phyloP scores from a whole-genome alignment of 2,888 invertebrate genomes.

The Erynnis tages region DNA sequence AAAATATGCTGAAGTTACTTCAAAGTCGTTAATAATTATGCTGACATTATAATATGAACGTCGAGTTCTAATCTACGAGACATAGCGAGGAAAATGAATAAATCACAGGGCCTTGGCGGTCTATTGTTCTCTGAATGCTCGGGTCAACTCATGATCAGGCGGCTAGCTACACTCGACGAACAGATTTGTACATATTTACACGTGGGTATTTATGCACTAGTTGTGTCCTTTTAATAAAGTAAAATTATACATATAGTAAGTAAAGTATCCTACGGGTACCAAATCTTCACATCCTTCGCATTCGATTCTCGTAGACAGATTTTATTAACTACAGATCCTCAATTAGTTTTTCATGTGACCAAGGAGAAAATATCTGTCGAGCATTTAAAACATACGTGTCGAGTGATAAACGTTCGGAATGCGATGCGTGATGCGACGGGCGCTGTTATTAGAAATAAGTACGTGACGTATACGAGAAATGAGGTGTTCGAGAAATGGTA shows the following conservation, averaged over 20 bases:
- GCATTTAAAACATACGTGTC: neutral
- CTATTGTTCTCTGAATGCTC: slow-evolving; percentile 20
- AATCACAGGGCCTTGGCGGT: slow-evolving; percentile 19
- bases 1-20: too few relatives aligned
- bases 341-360: neutral
- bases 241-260: too few relatives aligned
- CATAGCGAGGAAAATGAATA: slow-evolving; percentile 25
- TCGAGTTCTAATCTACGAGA: slow-evolving; percentile 2
- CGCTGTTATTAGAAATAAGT: slow-evolving; percentile 1
- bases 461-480: slow-evolving; percentile 25
- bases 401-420: neutral
- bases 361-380: neutral
- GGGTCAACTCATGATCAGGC: too few relatives aligned
- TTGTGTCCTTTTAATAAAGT: too few relatives aligned
- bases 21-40: too few relatives aligned
- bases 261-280: too few relatives aligned
- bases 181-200: slow-evolving; percentile 43
- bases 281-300: too few relatives aligned
- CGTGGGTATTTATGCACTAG: slow-evolving; percentile 13
- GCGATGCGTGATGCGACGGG: neutral
- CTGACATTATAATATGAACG: neutral
- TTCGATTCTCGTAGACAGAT: too few relatives aligned
- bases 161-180: slow-evolving; percentile 31
- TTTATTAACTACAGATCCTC: too few relatives aligned
- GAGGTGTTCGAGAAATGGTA: neutral